These are phyloP conservation scores for Arenicola marina DNA, from an alignment of 2,888 invertebrate species.

Conservation along the genomic window DNA sequence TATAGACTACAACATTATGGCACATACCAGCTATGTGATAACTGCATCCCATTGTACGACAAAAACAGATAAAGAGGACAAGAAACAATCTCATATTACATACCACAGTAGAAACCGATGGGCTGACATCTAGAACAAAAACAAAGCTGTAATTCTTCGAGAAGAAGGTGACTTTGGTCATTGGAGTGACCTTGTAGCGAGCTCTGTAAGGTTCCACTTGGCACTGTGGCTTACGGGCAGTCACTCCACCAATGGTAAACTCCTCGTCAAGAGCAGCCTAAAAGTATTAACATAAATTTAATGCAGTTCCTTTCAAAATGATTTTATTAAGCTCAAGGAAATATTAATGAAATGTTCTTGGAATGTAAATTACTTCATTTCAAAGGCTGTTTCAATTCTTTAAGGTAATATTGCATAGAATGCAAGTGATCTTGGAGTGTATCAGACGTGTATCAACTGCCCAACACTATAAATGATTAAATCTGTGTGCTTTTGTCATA, in stretches of 20 bases:
- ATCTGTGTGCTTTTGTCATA: no score
- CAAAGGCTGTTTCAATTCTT: no score
- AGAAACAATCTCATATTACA: conserved; percentile 42
- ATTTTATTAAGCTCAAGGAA: no score
- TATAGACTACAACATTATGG: no score
- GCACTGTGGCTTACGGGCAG: neutral
- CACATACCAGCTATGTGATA: neutral
- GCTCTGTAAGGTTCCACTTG: neutral
- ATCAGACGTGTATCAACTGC: no score
- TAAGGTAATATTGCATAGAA: no score
- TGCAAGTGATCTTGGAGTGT: no score
- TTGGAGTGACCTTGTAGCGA: conserved; percentile 39
- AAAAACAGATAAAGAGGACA: neutral
- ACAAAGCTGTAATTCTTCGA: conserved; percentile 74
- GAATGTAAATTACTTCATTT: no score
- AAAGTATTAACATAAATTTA: neutral
- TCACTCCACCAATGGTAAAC: neutral
- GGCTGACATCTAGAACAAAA: conserved; percentile 78
- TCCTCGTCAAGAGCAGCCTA: neutral
- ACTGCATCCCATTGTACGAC: neutral
- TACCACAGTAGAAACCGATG: conserved; percentile 75
- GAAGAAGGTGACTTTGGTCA: conserved; percentile 68
- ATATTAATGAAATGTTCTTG: no score
- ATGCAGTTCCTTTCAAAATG: neutral
- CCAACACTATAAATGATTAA: no score